Percentiles rank a stretch among this genome's conserved stretches.
These are phyloP conservation scores for Baryphthengus martii DNA, from an alignment of 2,113 vertebrate genomes.

Conservation along the genomic window DNA sequence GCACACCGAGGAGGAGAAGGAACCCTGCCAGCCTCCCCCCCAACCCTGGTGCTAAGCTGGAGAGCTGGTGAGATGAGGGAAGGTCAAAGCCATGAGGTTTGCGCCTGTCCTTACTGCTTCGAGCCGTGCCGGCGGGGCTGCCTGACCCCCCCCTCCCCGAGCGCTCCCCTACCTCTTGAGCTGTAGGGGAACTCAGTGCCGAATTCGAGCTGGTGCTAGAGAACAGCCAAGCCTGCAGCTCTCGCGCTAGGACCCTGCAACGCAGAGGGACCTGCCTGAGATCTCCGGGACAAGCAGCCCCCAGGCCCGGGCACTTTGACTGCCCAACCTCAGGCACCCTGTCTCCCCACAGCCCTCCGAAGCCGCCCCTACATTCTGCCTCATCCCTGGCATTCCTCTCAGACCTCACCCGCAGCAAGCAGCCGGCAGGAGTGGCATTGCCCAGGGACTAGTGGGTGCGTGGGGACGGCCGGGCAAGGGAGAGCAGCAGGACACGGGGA, in stretches of 20 bases:
- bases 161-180: not conserved
- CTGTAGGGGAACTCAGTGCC: not conserved
- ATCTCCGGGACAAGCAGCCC: not conserved
- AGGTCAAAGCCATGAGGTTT: not conserved
- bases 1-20: not conserved
- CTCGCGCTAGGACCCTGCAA: not conserved
- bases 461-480: not conserved
- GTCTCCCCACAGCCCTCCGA: rapidly evolving
- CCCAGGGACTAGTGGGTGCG: not conserved
- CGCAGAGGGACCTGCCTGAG: constrained; percentile 1
- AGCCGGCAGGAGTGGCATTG: not conserved
- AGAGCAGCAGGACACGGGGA: rapidly evolving
- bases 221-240: not conserved
- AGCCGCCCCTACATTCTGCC: not conserved
- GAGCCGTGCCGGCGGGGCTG: not conserved
- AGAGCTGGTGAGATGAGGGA: not conserved
- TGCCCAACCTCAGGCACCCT: not conserved
- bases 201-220: not conserved
- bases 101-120: not conserved
- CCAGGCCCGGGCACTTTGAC: not conserved
- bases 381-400: not conserved
- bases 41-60: not conserved
- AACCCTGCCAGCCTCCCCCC: not conserved
- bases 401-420: not conserved
- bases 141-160: not conserved